Percentiles rank a stretch among this genome's conserved stretches.
phyloP scores from a whole-genome alignment of 2,888 invertebrate genomes.

The Pterostichus niger region DNA sequence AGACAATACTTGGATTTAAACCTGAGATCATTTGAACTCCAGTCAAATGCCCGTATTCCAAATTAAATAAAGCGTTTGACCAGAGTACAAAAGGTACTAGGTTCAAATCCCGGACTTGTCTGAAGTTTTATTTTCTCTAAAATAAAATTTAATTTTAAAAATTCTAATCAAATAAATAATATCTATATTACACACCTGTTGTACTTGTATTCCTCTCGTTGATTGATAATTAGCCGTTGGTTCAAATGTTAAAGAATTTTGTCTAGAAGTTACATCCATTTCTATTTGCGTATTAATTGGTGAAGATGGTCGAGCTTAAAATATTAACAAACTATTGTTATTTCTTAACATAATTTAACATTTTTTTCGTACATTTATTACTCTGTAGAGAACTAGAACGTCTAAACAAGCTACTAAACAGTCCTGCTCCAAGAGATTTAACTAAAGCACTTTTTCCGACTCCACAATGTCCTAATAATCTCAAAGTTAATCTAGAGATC shows the following conservation, averaged over 20 bases:
- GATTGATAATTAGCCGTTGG: constrained; percentile 79
- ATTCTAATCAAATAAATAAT: neutral
- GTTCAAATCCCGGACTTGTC: too few relatives aligned
- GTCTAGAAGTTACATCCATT: constrained; percentile 81
- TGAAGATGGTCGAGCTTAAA: constrained; percentile 77
- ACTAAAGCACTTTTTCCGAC: constrained; percentile 86
- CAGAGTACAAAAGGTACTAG: too few relatives aligned
- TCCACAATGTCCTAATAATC: constrained; percentile 85
- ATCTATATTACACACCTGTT: constrained; percentile 72
- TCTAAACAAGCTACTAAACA: constrained; percentile 83
- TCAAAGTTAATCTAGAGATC: constrained; percentile 82
- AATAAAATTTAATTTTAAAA: neutral
- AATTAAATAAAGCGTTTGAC: too few relatives aligned
- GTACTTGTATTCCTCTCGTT: constrained; percentile 83
- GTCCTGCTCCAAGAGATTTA: constrained; percentile 84
- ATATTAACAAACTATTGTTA: constrained; percentile 42
- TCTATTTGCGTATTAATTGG: constrained; percentile 79
- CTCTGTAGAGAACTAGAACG: constrained; percentile 78
- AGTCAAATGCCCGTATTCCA: too few relatives aligned
- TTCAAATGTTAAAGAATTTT: constrained; percentile 81
- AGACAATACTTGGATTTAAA: too few relatives aligned
- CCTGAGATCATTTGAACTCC: too few relatives aligned
- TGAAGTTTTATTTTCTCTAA: too few relatives aligned
- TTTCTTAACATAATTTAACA: neutral
- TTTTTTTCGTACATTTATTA: constrained; percentile 74